Evolutionary conservation across 2,113 vertebrate genomes (phyloP), one percentile per base, ranked within the genome.

Genomic region (Toxostoma redivivum): DNA sequence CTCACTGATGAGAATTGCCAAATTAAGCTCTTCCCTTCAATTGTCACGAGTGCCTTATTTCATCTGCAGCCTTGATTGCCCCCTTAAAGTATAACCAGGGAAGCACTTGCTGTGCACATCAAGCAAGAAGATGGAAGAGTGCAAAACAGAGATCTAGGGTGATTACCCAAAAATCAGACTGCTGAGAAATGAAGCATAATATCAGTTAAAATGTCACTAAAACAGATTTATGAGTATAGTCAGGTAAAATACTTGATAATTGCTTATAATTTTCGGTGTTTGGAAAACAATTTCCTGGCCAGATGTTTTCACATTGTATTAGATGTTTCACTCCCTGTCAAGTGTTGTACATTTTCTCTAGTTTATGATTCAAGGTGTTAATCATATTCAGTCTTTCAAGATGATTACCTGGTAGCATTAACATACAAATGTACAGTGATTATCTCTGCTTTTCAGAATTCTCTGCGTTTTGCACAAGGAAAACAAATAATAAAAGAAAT

Each of bases 221-320:
- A 95, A 62, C 79, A 94, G 95, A 97, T 40, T 97, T 97, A 96
- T 62, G 92, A 86, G 20, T 73, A 92, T 30, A 97, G 86, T 60
- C 82, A 84, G 89, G 83, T 92, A 96, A 97, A 97, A 96, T 69
- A 97, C 88, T 97, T 96, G 88, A 96, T 97, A 97, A 97, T 97
- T 98, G 92, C 96, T 95, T 97, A 94, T 94, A 94, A 97, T 97
- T 97, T 95, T 92, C 96, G 93, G 56, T 95, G 88, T 97, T 97
- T 94, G 90, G 90, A 95, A 98, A 97, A 95, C 91, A 97, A 97
- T 97, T 97, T 98, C 90, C 89, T 92, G 85, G 64, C 94, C 96
- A 97, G 95, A 96, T 95, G 96, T 92, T 96, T 97, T 88, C 70
- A 83, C 64, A 51, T 58, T 94, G 73, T 97, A 78, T 87, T 95